phyloP scores from a whole-genome alignment of 2,113 vertebrate species.

The Scophthalmus maximus region DNA sequence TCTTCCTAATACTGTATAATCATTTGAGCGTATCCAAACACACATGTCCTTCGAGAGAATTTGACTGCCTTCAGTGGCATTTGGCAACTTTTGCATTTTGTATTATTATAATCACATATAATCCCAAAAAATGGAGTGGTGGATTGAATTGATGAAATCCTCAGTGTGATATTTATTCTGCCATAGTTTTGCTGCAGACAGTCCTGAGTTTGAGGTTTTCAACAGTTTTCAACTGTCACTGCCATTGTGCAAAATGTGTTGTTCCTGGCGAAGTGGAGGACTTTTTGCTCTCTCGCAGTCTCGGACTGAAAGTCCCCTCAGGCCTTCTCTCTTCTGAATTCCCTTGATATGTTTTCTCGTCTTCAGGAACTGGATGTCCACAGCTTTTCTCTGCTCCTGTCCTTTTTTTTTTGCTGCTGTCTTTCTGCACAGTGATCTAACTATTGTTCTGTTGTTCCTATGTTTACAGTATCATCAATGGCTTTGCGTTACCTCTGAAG shows the following conservation, averaged over 20 bases:
- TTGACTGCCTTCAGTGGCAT: too few species aligned
- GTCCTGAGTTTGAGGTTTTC: too few species aligned
- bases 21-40: too few species aligned
- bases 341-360: background rate
- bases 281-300: constrained; percentile 10
- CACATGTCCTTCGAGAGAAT: too few species aligned
- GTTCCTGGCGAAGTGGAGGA: background rate
- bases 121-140: too few species aligned
- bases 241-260: background rate
- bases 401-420: background rate
- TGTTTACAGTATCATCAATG: constrained; percentile 95
- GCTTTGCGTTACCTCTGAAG: constrained; percentile 98
- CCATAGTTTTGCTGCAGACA: too few species aligned
- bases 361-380: background rate
- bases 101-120: too few species aligned
- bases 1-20: too few species aligned
- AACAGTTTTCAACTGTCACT: too few species aligned
- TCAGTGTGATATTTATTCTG: too few species aligned
- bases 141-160: too few species aligned
- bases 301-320: constrained; percentile 17
- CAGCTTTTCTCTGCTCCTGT: background rate
- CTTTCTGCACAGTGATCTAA: constrained; percentile 3
- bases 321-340: background rate
- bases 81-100: too few species aligned
- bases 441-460: constrained; percentile 32